phyloP scores from a whole-genome alignment of 2,888 invertebrate species.

The Endomychus coccineus region DNA sequence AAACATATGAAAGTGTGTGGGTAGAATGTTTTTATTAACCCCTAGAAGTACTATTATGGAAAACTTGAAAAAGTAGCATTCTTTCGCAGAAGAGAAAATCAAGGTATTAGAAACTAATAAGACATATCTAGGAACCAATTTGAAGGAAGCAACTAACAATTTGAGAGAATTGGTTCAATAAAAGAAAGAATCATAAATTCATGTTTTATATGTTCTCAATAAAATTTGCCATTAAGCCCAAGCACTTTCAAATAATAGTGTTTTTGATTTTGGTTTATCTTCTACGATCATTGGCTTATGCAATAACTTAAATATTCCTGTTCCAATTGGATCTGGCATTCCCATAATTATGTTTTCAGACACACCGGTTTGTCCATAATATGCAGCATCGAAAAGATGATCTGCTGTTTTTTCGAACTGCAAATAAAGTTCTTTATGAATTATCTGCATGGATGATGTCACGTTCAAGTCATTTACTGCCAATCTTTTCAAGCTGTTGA shows the following conservation, averaged over 20 bases:
- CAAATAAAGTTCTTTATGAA: too few species aligned
- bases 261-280: constrained; percentile 22
- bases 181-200: constrained; percentile 46
- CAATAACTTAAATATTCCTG: constrained; percentile 87
- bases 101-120: constrained; percentile 67
- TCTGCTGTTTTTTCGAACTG: constrained; percentile 99
- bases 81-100: constrained; percentile 56
- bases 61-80: constrained; percentile 55
- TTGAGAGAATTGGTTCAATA: constrained; percentile 75
- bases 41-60: constrained; percentile 57
- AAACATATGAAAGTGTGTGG: constrained; percentile 72
- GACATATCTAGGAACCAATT: constrained; percentile 68
- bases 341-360: constrained; percentile 99
- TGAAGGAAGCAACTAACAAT: constrained; percentile 80
- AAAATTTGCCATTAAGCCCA: constrained; percentile 10
- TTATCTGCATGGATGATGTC: too few species aligned
- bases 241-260: constrained; percentile 36
- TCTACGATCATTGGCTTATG: constrained; percentile 48
- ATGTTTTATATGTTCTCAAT: constrained; percentile 7
- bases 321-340: constrained; percentile 87
- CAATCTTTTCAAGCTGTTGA: too few species aligned
- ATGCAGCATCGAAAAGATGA: constrained; percentile 98
- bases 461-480: too few species aligned
- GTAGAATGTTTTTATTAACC: constrained; percentile 75
- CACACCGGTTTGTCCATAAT: constrained; percentile 96